A percentile compares a stretch with the other conserved stretches of the same genome.
phyloP scores from a whole-genome alignment of 1,140 invertebrate genomes.

The Aphis craccivora region DNA sequence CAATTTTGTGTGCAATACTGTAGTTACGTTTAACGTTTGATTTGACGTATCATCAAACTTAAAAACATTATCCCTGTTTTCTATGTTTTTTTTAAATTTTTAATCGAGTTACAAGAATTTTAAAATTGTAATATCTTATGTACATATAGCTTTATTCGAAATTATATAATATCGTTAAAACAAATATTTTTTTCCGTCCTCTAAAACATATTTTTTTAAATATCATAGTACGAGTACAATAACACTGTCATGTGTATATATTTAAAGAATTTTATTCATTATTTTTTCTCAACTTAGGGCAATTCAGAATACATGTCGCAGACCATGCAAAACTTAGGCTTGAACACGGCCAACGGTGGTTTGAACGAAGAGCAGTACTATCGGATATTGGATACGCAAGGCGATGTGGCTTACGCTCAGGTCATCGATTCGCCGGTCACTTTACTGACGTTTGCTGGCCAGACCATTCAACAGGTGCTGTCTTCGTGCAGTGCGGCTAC shows the following conservation, averaged over 20 bases:
- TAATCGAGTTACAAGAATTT: too few relatives aligned
- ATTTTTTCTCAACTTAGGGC: background rate
- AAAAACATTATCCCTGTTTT: too few relatives aligned
- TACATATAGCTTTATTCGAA: too few relatives aligned
- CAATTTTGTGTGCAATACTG: too few relatives aligned
- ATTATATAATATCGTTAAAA: too few relatives aligned
- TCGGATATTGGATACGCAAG: constrained; percentile 45
- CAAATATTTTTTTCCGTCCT: too few relatives aligned
- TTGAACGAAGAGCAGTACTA: constrained; percentile 46
- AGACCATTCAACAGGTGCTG: constrained; percentile 51
- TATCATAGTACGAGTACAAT: background rate
- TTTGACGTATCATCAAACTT: too few relatives aligned
- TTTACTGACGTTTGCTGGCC: background rate
- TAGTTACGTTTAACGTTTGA: too few relatives aligned
- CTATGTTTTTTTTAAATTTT: too few relatives aligned
- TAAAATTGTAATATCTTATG: too few relatives aligned
- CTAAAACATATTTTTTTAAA: too few relatives aligned
- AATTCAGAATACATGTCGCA: constrained; percentile 34
- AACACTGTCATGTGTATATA: background rate
- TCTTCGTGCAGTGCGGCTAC: background rate
- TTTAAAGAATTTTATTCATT: background rate
- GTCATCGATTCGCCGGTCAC: constrained; percentile 28
- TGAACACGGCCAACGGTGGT: background rate
- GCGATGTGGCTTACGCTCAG: constrained; percentile 41
- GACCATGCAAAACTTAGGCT: constrained; percentile 16